Base-by-base conservation (phyloP, 2,888 invertebrate genomes). In the Lomographa bimaculata region DNA sequence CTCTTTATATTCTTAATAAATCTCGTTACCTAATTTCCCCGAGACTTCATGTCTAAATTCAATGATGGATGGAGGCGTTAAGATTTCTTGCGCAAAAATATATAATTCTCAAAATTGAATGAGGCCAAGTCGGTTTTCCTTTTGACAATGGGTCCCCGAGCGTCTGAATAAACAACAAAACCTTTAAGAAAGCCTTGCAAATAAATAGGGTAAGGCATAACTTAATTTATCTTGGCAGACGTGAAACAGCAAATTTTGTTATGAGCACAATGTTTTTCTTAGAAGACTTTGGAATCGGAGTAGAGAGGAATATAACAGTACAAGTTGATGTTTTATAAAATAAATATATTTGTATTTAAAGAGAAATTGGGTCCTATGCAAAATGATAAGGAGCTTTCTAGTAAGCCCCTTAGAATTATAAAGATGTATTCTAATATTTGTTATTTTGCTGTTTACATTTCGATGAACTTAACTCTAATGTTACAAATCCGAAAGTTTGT, bases 1-100 rank as follows among this genome's bases (percentile, higher is more conserved):
- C n/a, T n/a, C n/a, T n/a, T n/a, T n/a, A n/a, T n/a, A n/a, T n/a
- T n/a, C n/a, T n/a, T n/a, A n/a, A n/a, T n/a, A n/a, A n/a, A n/a
- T 4, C 14, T 14, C 14, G 14, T 14, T 14, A 14, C 4, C 2
- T 3, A 4, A 14, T 4, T 14, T 2, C 4, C 14, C 14, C 3
- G 14, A 3, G 2, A 1, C 36, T 24, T 36, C 27, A 17, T n/a
- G 7, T 17, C 36, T 40, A 37, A 37, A 33, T 32, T 29, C 51
- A 54, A 66, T 79, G 79, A 81, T 80, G 71, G 73, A 81, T 76
- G 67, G 57, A 52, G 18, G 28, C 36, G 45, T 36, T 27, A 48
- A 51, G 54, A 54, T 50, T 46, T 55, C 57, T 38, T 30, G 37
- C 38, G 57, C 51, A 60, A 65, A 61, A 70, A 67, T 25, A 39